A percentile compares a stretch with the other conserved stretches of the same genome.
Conservation (phyloP, 1,140 invertebrate species). For the Euura lappo region DNA sequence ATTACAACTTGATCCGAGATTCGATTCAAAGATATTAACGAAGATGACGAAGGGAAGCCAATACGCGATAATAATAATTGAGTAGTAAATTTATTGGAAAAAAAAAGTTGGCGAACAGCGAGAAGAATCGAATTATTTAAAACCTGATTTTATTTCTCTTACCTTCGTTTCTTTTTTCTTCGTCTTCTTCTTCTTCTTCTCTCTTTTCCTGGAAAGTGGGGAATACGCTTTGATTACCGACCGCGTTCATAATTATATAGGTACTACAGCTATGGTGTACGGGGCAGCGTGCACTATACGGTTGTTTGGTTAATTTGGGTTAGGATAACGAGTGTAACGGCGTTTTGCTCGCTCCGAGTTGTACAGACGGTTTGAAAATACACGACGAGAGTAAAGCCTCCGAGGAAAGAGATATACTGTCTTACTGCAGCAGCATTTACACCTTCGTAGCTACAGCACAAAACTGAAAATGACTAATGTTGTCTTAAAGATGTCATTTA, state of each 20-base stretch:
- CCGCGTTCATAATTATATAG: neutral
- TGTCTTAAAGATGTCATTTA: too few species aligned
- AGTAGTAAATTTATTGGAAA: too few species aligned
- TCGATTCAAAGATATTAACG: too few species aligned
- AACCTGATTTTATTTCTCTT: neutral
- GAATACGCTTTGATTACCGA: neutral
- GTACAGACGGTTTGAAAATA: neutral
- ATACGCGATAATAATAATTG: too few species aligned
- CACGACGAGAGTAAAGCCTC: neutral
- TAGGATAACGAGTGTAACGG: conserved; percentile 5
- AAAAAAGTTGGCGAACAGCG: too few species aligned
- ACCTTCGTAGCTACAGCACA: too few species aligned
- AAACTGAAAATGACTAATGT: too few species aligned
- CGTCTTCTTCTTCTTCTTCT: neutral
- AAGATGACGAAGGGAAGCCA: too few species aligned
- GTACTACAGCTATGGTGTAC: neutral
- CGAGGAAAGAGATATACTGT: too few species aligned
- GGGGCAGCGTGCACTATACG: neutral
- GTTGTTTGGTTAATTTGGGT: conserved; percentile 2
- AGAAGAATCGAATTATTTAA: too few species aligned
- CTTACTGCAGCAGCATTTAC: too few species aligned
- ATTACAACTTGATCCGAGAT: too few species aligned
- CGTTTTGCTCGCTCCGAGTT: neutral
- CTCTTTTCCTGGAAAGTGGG: neutral
- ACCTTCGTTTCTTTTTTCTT: neutral